Percentiles rank a stretch among this genome's conserved stretches.
Evolutionary conservation across 2,113 vertebrate genomes (phyloP).

Genomic region (Peromyscus californicus): DNA sequence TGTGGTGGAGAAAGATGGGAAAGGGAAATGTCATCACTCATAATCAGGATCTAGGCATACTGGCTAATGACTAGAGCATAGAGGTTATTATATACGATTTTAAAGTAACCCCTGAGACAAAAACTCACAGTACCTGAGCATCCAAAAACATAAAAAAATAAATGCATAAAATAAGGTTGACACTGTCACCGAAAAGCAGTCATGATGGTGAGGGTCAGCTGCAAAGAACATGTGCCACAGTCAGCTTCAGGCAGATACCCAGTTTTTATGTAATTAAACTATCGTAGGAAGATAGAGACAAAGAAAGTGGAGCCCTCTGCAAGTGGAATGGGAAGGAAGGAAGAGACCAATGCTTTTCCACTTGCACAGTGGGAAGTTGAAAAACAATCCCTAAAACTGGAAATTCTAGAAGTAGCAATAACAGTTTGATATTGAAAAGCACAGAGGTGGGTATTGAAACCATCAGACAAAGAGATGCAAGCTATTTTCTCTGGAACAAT

Average conservation of each 20-base stretch:
- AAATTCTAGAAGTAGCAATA: background rate
- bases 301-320: background rate
- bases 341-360: background rate
- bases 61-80: background rate
- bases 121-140: background rate
- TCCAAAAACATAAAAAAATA: background rate
- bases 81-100: background rate
- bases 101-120: background rate
- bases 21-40: background rate
- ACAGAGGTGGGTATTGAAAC: background rate
- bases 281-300: background rate
- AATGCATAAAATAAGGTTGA: background rate
- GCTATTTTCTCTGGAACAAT: background rate
- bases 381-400: background rate
- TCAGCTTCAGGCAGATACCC: background rate
- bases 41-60: background rate
- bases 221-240: background rate
- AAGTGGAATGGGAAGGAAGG: background rate
- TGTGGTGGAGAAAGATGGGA: background rate
- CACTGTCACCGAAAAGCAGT: background rate
- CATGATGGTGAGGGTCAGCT: background rate
- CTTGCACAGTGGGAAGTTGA: background rate
- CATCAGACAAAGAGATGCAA: background rate
- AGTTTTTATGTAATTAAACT: background rate
- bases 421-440: background rate